Evolutionary conservation across 2,113 vertebrate species (phyloP).

Genomic region (Gymnobelideus leadbeateri): DNA sequence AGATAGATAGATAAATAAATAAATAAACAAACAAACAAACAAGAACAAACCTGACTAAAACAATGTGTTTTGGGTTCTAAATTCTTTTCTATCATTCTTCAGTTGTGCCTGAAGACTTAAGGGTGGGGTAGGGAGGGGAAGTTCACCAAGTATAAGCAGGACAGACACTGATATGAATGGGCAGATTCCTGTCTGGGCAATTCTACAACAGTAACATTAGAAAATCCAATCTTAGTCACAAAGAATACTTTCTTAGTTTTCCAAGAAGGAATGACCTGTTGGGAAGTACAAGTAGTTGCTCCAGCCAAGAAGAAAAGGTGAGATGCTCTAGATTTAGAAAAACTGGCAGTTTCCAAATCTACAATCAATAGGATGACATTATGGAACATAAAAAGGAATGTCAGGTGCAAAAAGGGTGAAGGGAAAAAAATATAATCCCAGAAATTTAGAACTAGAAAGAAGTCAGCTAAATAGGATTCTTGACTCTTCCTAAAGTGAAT

Average conservation of each 20-base stretch:
- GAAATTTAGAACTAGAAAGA: not conserved
- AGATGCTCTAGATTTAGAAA: not conserved
- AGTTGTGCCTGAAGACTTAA: conserved; percentile 52
- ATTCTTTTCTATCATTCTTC: conserved; percentile 55
- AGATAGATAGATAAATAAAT: too few species aligned
- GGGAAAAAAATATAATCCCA: conserved; percentile 2
- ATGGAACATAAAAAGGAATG: conserved; percentile 6
- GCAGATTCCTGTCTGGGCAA: not conserved
- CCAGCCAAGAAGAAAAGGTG: not conserved
- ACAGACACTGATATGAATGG: not conserved
- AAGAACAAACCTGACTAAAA: conserved; percentile 57
- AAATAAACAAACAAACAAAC: not conserved
- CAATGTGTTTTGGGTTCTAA: conserved; percentile 39
- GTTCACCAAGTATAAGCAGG: conserved; percentile 46
- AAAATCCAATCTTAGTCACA: not conserved
- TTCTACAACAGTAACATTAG: not conserved
- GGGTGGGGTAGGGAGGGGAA: conserved; percentile 6
- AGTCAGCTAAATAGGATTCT: not conserved
- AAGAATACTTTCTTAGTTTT: conserved; percentile 50
- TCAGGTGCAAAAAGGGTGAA: not conserved
- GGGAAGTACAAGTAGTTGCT: not conserved
- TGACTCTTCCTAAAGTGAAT: not conserved
- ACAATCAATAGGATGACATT: conserved; percentile 1
- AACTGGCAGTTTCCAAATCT: not conserved
- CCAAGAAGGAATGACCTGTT: not conserved